Evolutionary conservation across 1,140 invertebrate species (phyloP).

Genomic region (Episyrphus balteatus): DNA sequence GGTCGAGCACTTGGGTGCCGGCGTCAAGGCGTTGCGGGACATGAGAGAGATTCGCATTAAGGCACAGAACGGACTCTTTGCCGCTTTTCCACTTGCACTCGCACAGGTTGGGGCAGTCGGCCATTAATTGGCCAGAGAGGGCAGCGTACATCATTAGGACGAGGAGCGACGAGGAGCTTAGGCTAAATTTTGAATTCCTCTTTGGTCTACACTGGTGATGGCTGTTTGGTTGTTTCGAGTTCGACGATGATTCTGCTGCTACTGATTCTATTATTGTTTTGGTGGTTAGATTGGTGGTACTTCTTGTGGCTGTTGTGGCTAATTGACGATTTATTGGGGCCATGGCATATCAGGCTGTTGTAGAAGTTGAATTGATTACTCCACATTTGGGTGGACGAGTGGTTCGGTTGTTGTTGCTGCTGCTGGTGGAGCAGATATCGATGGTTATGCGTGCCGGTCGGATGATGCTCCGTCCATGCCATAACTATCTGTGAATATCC

Average conservation of each 20-base stretch:
- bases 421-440: background rate
- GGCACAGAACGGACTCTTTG: constrained; percentile 69
- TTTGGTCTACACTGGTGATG: background rate
- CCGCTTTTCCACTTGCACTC: constrained; percentile 79
- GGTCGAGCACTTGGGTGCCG: constrained; percentile 65
- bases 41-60: constrained; percentile 54
- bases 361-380: constrained; percentile 1
- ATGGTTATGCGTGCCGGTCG: no score
- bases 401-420: background rate
- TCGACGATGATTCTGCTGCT: background rate
- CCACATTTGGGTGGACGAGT: constrained; percentile 4
- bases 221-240: no score
- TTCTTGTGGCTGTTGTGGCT: constrained; percentile 2
- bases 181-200: no score
- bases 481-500: no score
- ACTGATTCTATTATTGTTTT: background rate
- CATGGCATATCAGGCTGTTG: constrained; percentile 10
- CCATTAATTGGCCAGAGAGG: constrained; percentile 20
- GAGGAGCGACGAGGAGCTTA: no score
- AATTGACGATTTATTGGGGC: constrained; percentile 5
- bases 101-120: constrained; percentile 57
- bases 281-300: background rate
- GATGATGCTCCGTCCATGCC: no score
- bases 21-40: constrained; percentile 57
- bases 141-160: constrained; percentile 7